Base-by-base conservation (phyloP, 2,113 vertebrate species). In the Phainopepla nitens region DNA sequence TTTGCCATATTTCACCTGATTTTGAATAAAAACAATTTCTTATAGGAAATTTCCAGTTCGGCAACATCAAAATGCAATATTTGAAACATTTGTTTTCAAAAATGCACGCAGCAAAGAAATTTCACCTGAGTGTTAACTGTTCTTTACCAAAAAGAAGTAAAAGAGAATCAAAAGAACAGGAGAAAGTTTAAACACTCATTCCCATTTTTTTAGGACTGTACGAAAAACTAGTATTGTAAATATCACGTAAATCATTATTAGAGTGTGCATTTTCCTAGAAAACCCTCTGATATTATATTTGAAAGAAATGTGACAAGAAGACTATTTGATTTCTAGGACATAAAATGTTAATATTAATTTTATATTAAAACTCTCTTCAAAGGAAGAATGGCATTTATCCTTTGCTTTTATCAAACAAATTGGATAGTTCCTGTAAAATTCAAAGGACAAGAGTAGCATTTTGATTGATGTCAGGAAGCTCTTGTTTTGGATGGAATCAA, bases 141-240 rank as follows among this genome's bases (percentile, higher is more conserved):
- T 81, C 0, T 11, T 39, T 49, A 58, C 6, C 6, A 49, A 60
- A 78, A 36, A 71, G 33, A 39, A 2, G 0, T 70, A 61, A 77
- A 29, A 24, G 3, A 36, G 2, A 72, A 33, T 7, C 4, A 51
- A 73, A 72, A 57, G 27, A 73, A 66, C 0, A 1, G 2, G 15
- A 68, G 3, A 51, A 53, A 73, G 1, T 51, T 60, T 65, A 56
- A 91, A 36, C 1, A 12, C 0, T 13, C 4, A 11, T 35, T 54
- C 2, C 1, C 31, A 8, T 7, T 21, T 58, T 58, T 57, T 90
- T 24, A 25, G 18, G 9, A 22, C 4, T 49, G 4, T 73, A 51
- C 2, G 7, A 27, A 53, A 44, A 57, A 39, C 20, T 29, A 0
- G 0, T 33, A 10, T 0, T 0, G 21, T 49, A 60, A n/a, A 3